phyloP scores from a whole-genome alignment of 2,888 invertebrate species.

The Lasius platythorax region DNA sequence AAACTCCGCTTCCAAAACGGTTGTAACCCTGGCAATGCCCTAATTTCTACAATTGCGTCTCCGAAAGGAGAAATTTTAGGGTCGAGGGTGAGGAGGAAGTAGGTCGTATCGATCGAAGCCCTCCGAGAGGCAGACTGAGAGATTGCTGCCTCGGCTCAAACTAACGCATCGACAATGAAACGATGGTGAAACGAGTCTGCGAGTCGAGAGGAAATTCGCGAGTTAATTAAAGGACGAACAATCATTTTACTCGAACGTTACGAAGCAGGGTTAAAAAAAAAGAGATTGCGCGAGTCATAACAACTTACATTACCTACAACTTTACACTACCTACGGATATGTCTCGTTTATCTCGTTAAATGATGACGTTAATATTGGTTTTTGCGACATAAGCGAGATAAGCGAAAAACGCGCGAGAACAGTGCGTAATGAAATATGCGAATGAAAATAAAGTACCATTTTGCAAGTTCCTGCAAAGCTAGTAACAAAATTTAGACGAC shows the following conservation, averaged over 20 bases:
- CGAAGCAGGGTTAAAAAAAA: background rate
- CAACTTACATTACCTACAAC: too few species aligned
- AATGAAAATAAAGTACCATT: background rate
- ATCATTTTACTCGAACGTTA: background rate
- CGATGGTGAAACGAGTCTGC: background rate
- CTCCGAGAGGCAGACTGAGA: conserved; percentile 53
- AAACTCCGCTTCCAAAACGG: conserved; percentile 13
- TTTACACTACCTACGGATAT: background rate
- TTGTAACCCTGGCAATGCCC: conserved; percentile 27
- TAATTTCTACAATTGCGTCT: conserved; percentile 66
- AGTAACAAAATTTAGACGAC: background rate
- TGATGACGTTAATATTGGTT: background rate
- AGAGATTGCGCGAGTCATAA: background rate
- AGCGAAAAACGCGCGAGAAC: background rate
- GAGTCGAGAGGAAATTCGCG: background rate
- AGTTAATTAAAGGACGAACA: background rate
- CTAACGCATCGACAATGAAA: background rate
- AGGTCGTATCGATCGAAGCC: conserved; percentile 73
- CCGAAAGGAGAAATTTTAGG: conserved; percentile 69
- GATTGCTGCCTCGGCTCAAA: conserved; percentile 50
- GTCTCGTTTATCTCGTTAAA: conserved; percentile 26
- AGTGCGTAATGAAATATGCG: background rate
- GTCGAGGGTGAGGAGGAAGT: conserved; percentile 71
- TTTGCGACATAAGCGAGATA: background rate
- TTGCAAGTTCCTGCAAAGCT: background rate